phyloP scores from a whole-genome alignment of 2,113 vertebrate species.

The Ptychochromis oligacanthus region DNA sequence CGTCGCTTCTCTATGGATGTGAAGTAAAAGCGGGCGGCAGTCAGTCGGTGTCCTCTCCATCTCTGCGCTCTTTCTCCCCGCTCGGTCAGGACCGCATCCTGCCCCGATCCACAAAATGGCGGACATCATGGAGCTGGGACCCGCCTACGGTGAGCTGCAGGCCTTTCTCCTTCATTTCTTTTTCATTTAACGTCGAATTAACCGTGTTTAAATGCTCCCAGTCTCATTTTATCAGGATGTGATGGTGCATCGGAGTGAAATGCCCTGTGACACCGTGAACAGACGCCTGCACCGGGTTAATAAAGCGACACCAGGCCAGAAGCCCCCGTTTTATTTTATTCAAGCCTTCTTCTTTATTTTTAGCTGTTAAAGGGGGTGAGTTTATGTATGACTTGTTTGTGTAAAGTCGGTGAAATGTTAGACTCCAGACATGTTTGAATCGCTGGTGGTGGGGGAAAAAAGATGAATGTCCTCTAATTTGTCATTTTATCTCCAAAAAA shows the following conservation, averaged over 20 bases:
- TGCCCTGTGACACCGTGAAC: background rate
- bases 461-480: fast-evolving
- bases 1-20: conserved; percentile 45
- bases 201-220: background rate
- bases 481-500: background rate
- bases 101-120: conserved; percentile 80
- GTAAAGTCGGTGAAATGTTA: background rate
- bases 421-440: background rate
- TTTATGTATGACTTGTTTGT: no score
- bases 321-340: no score
- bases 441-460: background rate
- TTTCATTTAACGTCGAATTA: background rate
- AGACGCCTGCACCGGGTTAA: background rate
- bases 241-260: fast-evolving
- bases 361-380: no score
- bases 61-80: conserved; percentile 1
- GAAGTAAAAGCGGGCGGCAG: conserved; percentile 20
- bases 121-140: conserved; percentile 82
- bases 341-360: background rate
- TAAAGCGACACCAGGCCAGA: background rate
- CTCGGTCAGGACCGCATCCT: conserved; percentile 53
- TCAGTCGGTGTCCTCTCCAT: conserved; percentile 23
- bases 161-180: background rate
- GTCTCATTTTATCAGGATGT: fast-evolving
- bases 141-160: conserved; percentile 78